A percentile compares a stretch with the other conserved stretches of the same genome.
phyloP scores from a whole-genome alignment of 1,140 invertebrate genomes.

The Drosophila punjabiensis region DNA sequence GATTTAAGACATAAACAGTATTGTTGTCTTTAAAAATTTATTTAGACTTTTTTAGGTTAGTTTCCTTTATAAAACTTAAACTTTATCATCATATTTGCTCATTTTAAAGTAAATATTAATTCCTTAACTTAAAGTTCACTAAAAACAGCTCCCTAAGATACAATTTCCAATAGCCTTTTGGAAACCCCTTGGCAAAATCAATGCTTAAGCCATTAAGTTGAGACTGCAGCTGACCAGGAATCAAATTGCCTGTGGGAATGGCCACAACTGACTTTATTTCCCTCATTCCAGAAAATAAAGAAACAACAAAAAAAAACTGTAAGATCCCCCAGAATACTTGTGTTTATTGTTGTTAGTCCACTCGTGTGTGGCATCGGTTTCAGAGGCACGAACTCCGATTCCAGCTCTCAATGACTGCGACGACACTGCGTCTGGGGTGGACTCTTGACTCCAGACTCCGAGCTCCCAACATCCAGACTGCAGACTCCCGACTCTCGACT shows the following conservation, averaged over 20 bases:
- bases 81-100: no score
- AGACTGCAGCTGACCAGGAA: slow-evolving; percentile 25
- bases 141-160: neutral
- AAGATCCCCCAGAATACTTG: slow-evolving; percentile 35
- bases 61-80: no score
- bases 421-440: slow-evolving; percentile 75
- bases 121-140: neutral
- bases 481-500: neutral
- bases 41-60: no score
- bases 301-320: neutral
- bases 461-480: slow-evolving; percentile 4
- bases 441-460: slow-evolving; percentile 16
- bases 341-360: slow-evolving; percentile 45
- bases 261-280: slow-evolving; percentile 22
- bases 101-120: neutral
- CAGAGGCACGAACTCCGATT: slow-evolving; percentile 69
- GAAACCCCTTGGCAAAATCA: neutral
- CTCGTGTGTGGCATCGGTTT: slow-evolving; percentile 69
- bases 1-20: no score
- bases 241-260: slow-evolving; percentile 34
- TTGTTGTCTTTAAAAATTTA: no score
- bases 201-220: slow-evolving; percentile 20
- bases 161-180: no score
- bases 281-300: neutral
- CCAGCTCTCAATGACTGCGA: slow-evolving; percentile 23